These are phyloP conservation scores for Thinocorus orbignyianus DNA, from an alignment of 2,113 vertebrate genomes.

Conservation along the genomic window DNA sequence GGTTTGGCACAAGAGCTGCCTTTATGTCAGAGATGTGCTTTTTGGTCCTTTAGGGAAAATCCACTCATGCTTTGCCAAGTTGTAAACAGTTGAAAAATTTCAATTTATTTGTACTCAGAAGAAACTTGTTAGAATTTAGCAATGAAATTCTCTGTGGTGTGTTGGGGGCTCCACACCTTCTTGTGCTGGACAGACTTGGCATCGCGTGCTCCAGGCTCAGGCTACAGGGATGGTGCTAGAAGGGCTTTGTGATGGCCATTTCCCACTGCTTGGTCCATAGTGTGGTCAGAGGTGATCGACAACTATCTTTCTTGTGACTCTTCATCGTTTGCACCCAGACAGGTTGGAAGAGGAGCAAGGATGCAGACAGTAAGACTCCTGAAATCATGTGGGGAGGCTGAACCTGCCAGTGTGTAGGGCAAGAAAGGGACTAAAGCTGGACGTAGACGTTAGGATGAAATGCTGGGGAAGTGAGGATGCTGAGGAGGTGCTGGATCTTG, in stretches of 20 bases:
- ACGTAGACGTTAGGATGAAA: not conserved
- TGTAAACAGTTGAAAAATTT: slow-evolving; percentile 8
- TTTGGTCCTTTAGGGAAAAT: not conserved
- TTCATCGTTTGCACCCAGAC: not conserved
- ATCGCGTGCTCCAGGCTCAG: not conserved
- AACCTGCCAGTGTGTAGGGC: not conserved
- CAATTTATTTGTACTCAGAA: not conserved
- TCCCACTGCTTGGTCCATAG: not conserved
- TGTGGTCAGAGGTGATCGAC: not conserved
- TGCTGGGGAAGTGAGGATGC: not conserved
- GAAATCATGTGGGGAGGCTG: not conserved
- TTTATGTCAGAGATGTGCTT: not conserved
- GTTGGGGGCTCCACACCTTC: not conserved
- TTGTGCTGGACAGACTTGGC: not conserved
- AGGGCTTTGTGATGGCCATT: not conserved
- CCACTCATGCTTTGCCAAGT: not conserved
- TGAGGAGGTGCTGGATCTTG: not conserved
- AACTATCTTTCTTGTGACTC: not conserved
- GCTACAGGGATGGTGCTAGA: not conserved
- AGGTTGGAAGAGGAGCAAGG: not conserved
- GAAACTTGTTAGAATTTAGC: not conserved
- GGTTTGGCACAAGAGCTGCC: not conserved
- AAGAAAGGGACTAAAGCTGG: not conserved
- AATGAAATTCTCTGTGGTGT: not conserved
- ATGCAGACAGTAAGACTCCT: not conserved